Percentiles rank a stretch among this genome's conserved stretches.
These are phyloP conservation scores for Bradypodion pumilum DNA, from an alignment of 2,797 vertebrate genomes.

Conservation along the genomic window DNA sequence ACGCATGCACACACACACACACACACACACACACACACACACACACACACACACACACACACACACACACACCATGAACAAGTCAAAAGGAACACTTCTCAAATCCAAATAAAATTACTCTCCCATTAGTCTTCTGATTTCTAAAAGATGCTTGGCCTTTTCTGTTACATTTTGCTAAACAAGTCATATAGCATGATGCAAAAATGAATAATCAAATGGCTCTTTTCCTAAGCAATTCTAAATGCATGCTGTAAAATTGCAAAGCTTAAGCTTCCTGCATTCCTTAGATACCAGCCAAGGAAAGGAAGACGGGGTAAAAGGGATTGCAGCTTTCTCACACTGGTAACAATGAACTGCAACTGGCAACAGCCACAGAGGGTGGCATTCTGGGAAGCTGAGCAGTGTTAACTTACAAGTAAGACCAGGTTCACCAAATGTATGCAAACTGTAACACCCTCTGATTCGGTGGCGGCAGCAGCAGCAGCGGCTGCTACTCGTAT, in stretches of 20 bases:
- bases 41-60: too few relatives aligned
- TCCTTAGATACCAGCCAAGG: not conserved
- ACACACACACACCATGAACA: not conserved
- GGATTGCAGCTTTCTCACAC: not conserved
- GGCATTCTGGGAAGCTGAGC: conserved; percentile 24
- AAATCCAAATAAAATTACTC: not conserved
- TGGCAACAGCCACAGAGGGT: conserved; percentile 21
- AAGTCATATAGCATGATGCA: not conserved
- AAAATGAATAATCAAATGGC: not conserved
- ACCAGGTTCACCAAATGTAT: conserved; percentile 22
- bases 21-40: too few relatives aligned
- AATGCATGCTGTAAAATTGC: not conserved
- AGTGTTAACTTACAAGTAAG: conserved; percentile 26
- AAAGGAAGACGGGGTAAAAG: conserved; percentile 27
- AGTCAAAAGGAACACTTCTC: not conserved
- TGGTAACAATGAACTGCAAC: conserved; percentile 11
- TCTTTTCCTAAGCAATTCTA: conserved; percentile 19
- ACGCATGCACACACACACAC: too few relatives aligned
- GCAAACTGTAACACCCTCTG: not conserved
- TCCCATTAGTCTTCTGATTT: not conserved
- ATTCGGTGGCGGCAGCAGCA: too few relatives aligned
- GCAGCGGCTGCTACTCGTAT: too few relatives aligned
- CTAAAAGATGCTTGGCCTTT: not conserved
- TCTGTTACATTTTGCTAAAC: not conserved
- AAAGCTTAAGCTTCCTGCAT: not conserved